Evolutionary conservation across 2,797 vertebrate species (phyloP).

Genomic region (Danionella dracula): DNA sequence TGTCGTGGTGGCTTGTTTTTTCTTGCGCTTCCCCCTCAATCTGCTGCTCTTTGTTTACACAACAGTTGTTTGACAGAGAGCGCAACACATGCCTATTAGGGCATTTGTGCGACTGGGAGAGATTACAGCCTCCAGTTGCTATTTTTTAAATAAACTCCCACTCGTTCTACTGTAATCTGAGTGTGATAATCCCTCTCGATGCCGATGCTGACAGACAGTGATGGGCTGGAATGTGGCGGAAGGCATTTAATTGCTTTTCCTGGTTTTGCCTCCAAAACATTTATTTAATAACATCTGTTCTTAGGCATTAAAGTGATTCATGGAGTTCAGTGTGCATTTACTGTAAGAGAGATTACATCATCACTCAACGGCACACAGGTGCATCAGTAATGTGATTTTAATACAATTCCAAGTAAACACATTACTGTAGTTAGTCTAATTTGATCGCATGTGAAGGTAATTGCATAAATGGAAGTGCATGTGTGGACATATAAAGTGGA

Average conservation of each 20-base stretch:
- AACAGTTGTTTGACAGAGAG: slow-evolving; percentile 49
- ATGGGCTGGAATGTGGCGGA: slow-evolving; percentile 41
- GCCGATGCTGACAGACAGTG: slow-evolving; percentile 45
- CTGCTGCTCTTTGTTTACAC: slow-evolving; percentile 48
- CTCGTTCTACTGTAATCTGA: slow-evolving; percentile 44
- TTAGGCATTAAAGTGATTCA: slow-evolving; percentile 14
- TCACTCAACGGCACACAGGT: not conserved
- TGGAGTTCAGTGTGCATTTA: slow-evolving; percentile 5
- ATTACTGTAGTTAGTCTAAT: slow-evolving; percentile 9
- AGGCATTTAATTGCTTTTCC: slow-evolving; percentile 20
- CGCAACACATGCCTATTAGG: slow-evolving; percentile 50
- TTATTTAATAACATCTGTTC: slow-evolving; percentile 40
- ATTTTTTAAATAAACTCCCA: slow-evolving; percentile 49
- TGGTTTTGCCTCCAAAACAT: not conserved
- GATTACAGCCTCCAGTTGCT: slow-evolving; percentile 47
- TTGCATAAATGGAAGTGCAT: not conserved
- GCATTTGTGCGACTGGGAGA: slow-evolving; percentile 43
- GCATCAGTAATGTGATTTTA: not conserved
- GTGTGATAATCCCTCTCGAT: slow-evolving; percentile 44
- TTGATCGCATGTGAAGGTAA: not conserved
- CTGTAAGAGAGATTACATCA: slow-evolving; percentile 16
- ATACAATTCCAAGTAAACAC: slow-evolving; percentile 2
- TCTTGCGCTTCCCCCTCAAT: slow-evolving; percentile 48
- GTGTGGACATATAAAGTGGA: not conserved
- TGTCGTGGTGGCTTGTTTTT: slow-evolving; percentile 22